Evolutionary conservation across 2,113 vertebrate genomes (phyloP).

Genomic region (Cisticola juncidis): DNA sequence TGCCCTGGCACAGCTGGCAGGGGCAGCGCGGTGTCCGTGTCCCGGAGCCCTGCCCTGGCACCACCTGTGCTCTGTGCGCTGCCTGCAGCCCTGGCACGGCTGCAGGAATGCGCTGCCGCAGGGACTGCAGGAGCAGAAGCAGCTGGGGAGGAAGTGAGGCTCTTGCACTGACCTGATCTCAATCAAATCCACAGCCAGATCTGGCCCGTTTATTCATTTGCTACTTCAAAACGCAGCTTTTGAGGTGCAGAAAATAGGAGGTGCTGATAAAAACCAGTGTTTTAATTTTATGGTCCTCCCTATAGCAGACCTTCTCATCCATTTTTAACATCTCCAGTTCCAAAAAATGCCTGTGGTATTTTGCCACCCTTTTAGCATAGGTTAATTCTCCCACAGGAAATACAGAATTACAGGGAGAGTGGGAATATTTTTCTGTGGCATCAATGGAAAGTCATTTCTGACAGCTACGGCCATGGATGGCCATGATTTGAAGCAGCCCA

Average conservation of each 20-base stretch:
- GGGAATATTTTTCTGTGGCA: neutral
- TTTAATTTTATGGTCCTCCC: neutral
- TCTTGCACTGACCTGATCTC: neutral
- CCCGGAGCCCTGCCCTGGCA: too few relatives aligned
- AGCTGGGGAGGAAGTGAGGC: neutral
- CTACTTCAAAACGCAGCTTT: neutral
- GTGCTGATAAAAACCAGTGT: neutral
- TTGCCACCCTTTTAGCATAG: neutral
- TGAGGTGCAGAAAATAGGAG: neutral
- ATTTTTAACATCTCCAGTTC: neutral
- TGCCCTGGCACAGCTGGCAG: too few relatives aligned
- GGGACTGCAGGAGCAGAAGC: neutral
- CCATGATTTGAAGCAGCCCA: neutral
- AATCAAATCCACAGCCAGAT: neutral
- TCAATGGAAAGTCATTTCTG: neutral
- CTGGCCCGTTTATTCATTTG: neutral
- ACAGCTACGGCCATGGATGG: rapidly evolving
- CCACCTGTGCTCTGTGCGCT: rapidly evolving
- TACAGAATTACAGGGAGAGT: neutral
- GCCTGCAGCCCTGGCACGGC: neutral
- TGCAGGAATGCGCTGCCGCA: neutral
- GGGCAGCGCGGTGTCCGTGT: too few relatives aligned
- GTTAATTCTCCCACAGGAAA: neutral
- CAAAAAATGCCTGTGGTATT: neutral
- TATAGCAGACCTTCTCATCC: neutral